These are phyloP conservation scores for Piprites chloris DNA, from an alignment of 2,113 vertebrate genomes.

Conservation along the genomic window DNA sequence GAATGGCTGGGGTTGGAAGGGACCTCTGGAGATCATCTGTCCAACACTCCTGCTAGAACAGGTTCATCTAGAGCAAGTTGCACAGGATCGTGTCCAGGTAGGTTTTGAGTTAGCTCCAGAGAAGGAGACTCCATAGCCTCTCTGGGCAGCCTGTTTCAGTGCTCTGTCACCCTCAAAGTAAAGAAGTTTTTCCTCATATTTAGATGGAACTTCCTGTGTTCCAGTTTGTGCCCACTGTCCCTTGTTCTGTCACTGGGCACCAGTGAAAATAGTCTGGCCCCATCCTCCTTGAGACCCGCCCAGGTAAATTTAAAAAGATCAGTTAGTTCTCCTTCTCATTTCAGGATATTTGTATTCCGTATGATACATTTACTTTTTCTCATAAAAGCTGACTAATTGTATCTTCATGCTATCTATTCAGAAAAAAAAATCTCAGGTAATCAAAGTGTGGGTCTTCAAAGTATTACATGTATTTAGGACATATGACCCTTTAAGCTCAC, in stretches of 20 bases:
- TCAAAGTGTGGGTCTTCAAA: background rate
- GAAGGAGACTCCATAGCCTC: background rate
- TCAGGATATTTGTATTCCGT: background rate
- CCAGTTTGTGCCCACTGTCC: background rate
- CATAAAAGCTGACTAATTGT: background rate
- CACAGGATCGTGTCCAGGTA: background rate
- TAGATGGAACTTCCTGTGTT: background rate
- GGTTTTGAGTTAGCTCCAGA: background rate
- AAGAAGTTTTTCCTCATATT: background rate
- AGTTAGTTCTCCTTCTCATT: background rate
- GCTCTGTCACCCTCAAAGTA: background rate
- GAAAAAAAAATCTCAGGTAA: background rate
- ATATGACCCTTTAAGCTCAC: background rate
- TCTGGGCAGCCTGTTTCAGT: background rate
- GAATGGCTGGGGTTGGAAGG: background rate
- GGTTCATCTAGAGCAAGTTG: background rate
- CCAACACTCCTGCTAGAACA: background rate
- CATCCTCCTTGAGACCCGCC: background rate
- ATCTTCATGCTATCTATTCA: background rate
- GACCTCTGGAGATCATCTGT: background rate
- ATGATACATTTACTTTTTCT: background rate
- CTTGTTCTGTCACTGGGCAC: background rate
- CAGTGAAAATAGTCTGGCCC: background rate
- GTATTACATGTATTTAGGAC: background rate
- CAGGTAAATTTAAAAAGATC: background rate